Base-by-base conservation (phyloP, 35 echinoderm and acorn worm species). In the Apostichopus californicus region DNA sequence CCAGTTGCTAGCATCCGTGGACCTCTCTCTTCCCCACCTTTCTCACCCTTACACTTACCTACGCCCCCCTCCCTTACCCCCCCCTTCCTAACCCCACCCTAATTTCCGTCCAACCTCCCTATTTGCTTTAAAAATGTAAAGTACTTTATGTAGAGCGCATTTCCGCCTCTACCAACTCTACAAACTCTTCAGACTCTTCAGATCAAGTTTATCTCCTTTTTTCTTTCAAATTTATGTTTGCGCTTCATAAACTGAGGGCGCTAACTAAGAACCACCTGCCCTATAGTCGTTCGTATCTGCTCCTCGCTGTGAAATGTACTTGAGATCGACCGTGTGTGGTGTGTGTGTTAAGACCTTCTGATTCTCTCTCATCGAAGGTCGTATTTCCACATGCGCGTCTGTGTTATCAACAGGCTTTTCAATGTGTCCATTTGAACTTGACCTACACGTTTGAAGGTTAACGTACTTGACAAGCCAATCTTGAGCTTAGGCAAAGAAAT, bases 351-450 rank as follows among this genome's bases (percentile, higher is more conserved):
- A 46, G 18, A 68, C 64, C 9, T 18, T 14, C 64, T 18, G 9
- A 68, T 68, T 68, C 64, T 9, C 18, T 68, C 18, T 68, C 64
- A 14, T 68, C 64, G 18, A 14, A 68, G 64, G 64, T 68, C 3
- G 64, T 68, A 11, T 68, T 68, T 4, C 9, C 64, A 18, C 11
- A 17, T 11, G 64, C 18, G 11, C 11, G 18, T 11, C 64, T 68
- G 64, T 4, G 64, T 18, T 68, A 68, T 68, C 64, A 68, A 68
- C 64, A 68, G 64, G 64, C 64, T 68, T 68, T 14, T 68, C 18
- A 68, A 68, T 9, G 11, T 68, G 64, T 11, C 18, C 46, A n/a
- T 83, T 83, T 83, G 80, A 83, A 83, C 80, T 83, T 83, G 80
- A 83, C 80, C 80, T 55, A 83, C 17, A 9, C 80, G n/a, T 83